Evolutionary conservation across 2,113 vertebrate genomes (phyloP), one percentile per base, ranked within the genome.

Genomic region (rabbit (Oryctolagus cuniculus)): DNA sequence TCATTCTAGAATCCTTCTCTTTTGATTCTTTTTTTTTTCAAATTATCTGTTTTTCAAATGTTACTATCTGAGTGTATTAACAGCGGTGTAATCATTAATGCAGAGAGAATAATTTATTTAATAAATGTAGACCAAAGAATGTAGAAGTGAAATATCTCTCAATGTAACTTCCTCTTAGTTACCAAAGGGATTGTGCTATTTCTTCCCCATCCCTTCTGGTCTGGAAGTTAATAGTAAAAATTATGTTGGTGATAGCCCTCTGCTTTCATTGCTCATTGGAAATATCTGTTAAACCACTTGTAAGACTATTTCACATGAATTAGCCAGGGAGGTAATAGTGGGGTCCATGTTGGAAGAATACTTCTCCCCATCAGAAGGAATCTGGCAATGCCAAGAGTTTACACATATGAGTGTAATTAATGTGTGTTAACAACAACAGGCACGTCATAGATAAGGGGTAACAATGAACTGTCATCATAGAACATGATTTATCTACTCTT

Each of bases 51-150:
- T 94, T 93, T 73, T 61, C 31, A 84, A 25, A 86, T 80, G 12
- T 80, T 87, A 93, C 69, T 10, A 94, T 27, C 55, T 70, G 36
- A 72, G 63, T 80, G 7, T 89, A 19, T 92, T 92, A 69, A 19
- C 44, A 61, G 61, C 2, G 11, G 25, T 82, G 64, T 83, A 83
- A 63, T 88, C 13, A 85, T 66, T 44, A 80, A 29, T 61, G 36
- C 17, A 75, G 27, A 64, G 53, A 55, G 55, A 82, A 85, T 2
- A 61, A 87, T 61, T 72, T 83, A 53, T 83, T 90, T 69, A 36
- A 73, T 85, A 89, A 93, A 34, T 29, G 29, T 55, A 75, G 31
- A 84, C 7, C 36, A 70, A 87, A 19, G 16, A 88, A 85, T n/a
- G 21, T 77, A 77, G 44, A 77, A 67, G 29, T 81, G 34, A 90